Evolutionary conservation across 2,888 invertebrate genomes (phyloP).

Genomic region (Amphipyra berbera): DNA sequence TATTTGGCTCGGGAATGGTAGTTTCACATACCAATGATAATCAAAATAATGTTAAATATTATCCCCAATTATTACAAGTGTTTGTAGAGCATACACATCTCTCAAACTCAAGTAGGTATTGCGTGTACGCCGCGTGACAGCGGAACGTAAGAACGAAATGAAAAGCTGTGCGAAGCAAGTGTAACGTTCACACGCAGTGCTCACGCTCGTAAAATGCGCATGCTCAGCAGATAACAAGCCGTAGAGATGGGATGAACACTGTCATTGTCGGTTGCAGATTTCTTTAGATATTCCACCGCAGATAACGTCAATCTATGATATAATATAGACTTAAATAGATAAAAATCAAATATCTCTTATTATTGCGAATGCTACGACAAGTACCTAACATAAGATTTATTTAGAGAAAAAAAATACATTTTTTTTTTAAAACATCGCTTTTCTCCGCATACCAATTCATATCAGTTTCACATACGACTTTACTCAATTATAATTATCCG

Average conservation of each 20-base stretch:
- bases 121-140: not conserved
- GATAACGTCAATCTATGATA: conserved; percentile 20
- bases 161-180: not conserved
- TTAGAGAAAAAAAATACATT: too few relatives aligned
- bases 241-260: not conserved
- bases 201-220: not conserved
- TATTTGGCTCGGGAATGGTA: not conserved
- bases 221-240: not conserved
- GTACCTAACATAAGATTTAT: conserved; percentile 14
- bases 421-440: too few relatives aligned
- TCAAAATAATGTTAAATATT: too few relatives aligned
- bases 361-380: conserved; percentile 17
- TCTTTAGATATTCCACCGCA: conserved; percentile 12
- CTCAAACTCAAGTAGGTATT: too few relatives aligned
- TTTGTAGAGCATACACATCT: too few relatives aligned
- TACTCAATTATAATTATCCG: too few relatives aligned
- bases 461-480: too few relatives aligned
- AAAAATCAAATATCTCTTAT: conserved; percentile 33
- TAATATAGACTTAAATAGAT: conserved; percentile 19
- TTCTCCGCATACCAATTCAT: too few relatives aligned
- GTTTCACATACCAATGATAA: too few relatives aligned
- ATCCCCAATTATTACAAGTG: too few relatives aligned
- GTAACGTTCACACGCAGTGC: not conserved
- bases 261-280: conserved; percentile 5
- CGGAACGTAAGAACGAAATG: not conserved